Base-by-base conservation (phyloP, 2,797 vertebrate species). In the Acipenser transmontanus region DNA sequence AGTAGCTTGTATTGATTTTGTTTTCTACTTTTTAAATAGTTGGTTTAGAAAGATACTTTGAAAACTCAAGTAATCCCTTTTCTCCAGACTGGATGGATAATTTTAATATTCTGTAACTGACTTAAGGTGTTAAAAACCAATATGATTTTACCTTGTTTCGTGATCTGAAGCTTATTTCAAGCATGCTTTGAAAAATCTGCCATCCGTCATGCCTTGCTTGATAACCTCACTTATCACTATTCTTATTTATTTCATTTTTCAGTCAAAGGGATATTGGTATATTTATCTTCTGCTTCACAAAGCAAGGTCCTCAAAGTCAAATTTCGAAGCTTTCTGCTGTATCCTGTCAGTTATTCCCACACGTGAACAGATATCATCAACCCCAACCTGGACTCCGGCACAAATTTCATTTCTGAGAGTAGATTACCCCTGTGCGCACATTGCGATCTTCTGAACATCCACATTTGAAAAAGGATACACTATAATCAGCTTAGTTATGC, bases 141-240 rank as follows among this genome's bases (percentile, higher is more conserved):
- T 71, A 67, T 56, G 66, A 54, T 57, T 69, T 65, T 65, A 47
- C 59, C 57, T 69, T 69, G 62, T 63, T 68, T 64, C 66, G 57
- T 63, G 59, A 67, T 65, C 64, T 62, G 48, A 17, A 61, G 64
- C 65, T 72, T 67, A 72, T 72, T 66, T 69, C 62, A 56, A 59
- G 63, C 68, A 65, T 64, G 71, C 68, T 59, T 60, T 59, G 17
- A 61, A 68, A 66, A 48, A 14, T 68, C 56, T 52, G 59, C 66
- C 68, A 72, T 72, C 71, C 63, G 70, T 72, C 71, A 72, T 70
- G 59, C 68, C 57, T 59, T 7, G 10, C 49, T 52, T 62, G 68
- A 72, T 72, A 68, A 72, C 67, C 68, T 65, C 68, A 68, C 66
- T 72, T 72, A 72, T 72, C 71, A 68, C 63, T 67, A 59, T 64